Conservation (phyloP, 2,113 vertebrate species). For the Gallinago jamesoni region DNA sequence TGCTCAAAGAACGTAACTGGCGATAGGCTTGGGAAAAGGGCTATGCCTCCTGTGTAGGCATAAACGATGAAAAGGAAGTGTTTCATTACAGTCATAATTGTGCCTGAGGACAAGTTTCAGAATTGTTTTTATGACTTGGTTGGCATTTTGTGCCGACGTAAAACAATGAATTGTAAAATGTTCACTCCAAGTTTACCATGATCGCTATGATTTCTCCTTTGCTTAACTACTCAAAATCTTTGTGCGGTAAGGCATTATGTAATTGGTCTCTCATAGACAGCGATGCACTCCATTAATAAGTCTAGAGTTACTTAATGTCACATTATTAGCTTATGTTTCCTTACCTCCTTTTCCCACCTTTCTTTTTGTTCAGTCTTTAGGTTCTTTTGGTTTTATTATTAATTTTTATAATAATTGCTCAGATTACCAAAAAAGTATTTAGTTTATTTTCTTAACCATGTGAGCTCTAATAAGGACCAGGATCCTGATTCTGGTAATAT, state of each 20-base stretch:
- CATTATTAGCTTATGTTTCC: background rate
- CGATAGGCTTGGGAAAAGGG: background rate
- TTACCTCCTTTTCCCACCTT: background rate
- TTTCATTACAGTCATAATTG: background rate
- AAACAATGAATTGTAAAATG: background rate
- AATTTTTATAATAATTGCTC: background rate
- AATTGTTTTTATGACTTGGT: background rate
- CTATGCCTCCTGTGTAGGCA: background rate
- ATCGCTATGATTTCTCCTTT: background rate
- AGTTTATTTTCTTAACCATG: background rate
- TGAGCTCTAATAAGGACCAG: background rate
- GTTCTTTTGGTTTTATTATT: background rate
- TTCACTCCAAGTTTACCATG: background rate
- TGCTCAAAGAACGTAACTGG: background rate
- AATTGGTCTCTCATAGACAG: background rate
- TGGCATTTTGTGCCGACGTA: background rate
- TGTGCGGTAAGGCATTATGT: background rate
- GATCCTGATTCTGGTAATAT: background rate
- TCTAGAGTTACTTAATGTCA: background rate
- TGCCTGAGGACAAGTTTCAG: background rate
- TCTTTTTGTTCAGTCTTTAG: background rate
- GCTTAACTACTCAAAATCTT: background rate
- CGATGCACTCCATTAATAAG: background rate
- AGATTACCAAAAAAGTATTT: background rate
- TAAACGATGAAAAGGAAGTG: background rate